Percentiles rank a stretch among this genome's conserved stretches.
These are phyloP conservation scores for Cossypha heuglini DNA, from an alignment of 2,797 vertebrate genomes.

Conservation along the genomic window DNA sequence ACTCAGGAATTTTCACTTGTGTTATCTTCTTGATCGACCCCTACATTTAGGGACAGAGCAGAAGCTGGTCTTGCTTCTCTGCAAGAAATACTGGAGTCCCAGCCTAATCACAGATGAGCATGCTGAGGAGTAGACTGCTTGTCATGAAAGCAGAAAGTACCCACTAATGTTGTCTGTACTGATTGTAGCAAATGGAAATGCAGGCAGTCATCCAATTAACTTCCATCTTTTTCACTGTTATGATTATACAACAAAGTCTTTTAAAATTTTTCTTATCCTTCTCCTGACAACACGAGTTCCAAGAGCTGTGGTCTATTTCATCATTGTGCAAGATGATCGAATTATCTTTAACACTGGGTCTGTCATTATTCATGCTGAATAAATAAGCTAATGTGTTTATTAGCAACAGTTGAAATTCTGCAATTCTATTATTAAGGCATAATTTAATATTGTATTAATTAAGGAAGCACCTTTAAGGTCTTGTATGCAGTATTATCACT, in stretches of 20 bases:
- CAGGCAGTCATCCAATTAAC: not conserved
- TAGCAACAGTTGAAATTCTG: not conserved
- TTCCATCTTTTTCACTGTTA: not conserved
- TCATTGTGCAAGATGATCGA: not conserved
- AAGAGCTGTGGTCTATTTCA: not conserved
- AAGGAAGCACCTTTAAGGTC: not conserved
- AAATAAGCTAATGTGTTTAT: constrained; percentile 48
- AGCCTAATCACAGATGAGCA: not conserved
- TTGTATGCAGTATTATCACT: not conserved
- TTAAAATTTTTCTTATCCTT: not conserved
- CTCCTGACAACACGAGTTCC: not conserved
- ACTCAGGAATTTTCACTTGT: constrained; percentile 3
- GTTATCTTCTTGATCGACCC: not conserved
- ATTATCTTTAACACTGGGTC: not conserved
- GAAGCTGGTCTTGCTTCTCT: not conserved
- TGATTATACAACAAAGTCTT: not conserved
- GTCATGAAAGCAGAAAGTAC: not conserved
- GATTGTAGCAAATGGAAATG: not conserved
- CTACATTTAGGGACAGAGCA: not conserved
- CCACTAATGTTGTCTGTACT: not conserved
- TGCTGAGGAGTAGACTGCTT: not conserved
- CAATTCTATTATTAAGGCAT: not conserved
- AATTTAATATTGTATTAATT: constrained; percentile 41
- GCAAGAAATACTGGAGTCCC: not conserved
- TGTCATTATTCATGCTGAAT: not conserved